Evolutionary conservation across 37 sponge, comb jelly and placozoan genomes (phyloP).

Genomic region (Diacarnus erythraeanus): DNA sequence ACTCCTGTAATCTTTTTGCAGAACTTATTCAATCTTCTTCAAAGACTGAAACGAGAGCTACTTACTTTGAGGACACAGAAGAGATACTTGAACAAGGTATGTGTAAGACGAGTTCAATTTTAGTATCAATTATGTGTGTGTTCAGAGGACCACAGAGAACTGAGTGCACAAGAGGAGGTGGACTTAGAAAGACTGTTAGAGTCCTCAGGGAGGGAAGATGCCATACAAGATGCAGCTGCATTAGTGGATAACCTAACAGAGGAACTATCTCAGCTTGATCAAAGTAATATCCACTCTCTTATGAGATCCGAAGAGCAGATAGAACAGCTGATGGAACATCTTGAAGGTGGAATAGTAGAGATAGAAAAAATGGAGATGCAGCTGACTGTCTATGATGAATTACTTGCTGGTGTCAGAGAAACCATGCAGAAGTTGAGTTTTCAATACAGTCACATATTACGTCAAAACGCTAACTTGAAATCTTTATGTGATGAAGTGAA

Average conservation of each 20-base stretch:
- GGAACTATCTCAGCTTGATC: slow-evolving; percentile 76
- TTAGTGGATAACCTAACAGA: slow-evolving; percentile 86
- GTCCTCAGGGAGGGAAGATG: slow-evolving; percentile 44
- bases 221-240: slow-evolving; percentile 80
- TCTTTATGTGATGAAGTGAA: slow-evolving; percentile 60
- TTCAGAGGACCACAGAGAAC: slow-evolving; percentile 88
- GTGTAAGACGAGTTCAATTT: no score
- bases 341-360: slow-evolving; percentile 70
- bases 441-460: slow-evolving; percentile 57
- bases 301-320: slow-evolving; percentile 87
- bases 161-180: slow-evolving; percentile 79
- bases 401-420: slow-evolving; percentile 60
- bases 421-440: slow-evolving; percentile 58
- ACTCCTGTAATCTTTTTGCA: neutral
- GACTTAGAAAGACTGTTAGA: slow-evolving; percentile 72
- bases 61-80: slow-evolving; percentile 5
- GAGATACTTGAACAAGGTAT: slow-evolving; percentile 44
- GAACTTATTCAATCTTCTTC: neutral
- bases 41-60: no score
- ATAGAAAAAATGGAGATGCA: slow-evolving; percentile 57
- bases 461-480: slow-evolving; percentile 72
- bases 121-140: neutral
- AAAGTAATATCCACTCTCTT: slow-evolving; percentile 77
- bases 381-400: slow-evolving; percentile 55
- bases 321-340: slow-evolving; percentile 44